Conservation (phyloP, 2,113 vertebrate genomes). For the Sinocyclocheilus grahami region DNA sequence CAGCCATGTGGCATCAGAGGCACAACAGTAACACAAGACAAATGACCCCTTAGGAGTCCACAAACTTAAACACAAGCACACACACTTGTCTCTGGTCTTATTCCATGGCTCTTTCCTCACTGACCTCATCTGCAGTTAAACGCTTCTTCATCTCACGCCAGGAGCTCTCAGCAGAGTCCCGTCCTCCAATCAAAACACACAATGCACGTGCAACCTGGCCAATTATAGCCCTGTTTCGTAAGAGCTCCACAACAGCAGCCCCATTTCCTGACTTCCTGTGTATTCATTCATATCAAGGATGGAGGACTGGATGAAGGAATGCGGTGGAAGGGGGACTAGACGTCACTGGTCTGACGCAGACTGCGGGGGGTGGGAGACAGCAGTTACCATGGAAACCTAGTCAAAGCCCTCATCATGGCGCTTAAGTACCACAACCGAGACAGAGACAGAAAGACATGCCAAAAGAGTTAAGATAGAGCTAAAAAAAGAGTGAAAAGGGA, state of each 20-base stretch:
- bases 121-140: constrained; percentile 42
- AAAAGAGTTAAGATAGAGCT: not conserved
- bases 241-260: constrained; percentile 15
- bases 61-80: constrained; percentile 22
- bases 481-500: not conserved
- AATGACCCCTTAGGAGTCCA: constrained; percentile 25
- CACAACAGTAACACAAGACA: constrained; percentile 7
- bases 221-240: constrained; percentile 25
- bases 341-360: constrained; percentile 28
- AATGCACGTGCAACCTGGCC: not conserved
- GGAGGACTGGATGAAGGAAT: constrained; percentile 3
- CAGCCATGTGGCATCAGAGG: constrained; percentile 18
- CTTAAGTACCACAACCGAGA: constrained; percentile 20
- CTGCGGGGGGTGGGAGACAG: constrained; percentile 60
- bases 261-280: constrained; percentile 29
- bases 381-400: constrained; percentile 75
- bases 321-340: not conserved
- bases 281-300: constrained; percentile 24
- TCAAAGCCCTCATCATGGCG: constrained; percentile 58
- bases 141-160: constrained; percentile 19
- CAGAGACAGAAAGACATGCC: constrained; percentile 10
- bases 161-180: not conserved
- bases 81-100: constrained; percentile 26
- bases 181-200: constrained; percentile 9
- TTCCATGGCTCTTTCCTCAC: constrained; percentile 5